phyloP scores from a whole-genome alignment of 2,797 vertebrate genomes.

The Sylvilagus floridanus region DNA sequence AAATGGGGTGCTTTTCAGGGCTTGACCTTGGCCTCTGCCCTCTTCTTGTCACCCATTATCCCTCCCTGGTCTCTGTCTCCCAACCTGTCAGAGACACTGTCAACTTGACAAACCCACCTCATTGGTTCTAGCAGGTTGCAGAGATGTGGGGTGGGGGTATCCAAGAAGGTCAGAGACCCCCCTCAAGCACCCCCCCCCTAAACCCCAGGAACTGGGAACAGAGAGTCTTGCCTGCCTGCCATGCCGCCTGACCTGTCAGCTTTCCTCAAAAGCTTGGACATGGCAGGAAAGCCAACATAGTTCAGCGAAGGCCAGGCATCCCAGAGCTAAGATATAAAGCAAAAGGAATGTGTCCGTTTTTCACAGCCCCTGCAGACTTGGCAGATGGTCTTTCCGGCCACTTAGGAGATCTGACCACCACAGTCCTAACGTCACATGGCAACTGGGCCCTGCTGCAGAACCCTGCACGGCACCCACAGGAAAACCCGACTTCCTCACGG shows the following conservation, averaged over 20 bases:
- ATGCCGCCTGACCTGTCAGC: not conserved
- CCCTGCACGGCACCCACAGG: not conserved
- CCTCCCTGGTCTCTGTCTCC: slow-evolving; percentile 19
- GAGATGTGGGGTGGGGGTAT: not conserved
- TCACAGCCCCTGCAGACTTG: not conserved
- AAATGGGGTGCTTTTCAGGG: not conserved
- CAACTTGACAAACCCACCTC: not conserved
- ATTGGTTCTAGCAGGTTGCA: not conserved
- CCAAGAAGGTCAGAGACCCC: not conserved
- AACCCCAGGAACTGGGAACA: not conserved
- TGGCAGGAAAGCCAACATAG: not conserved
- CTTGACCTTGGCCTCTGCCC: not conserved
- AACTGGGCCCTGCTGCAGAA: too few species aligned
- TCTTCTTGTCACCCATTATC: not conserved
- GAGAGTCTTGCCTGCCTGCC: not conserved
- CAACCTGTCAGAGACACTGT: not conserved
- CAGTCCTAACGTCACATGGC: fast-evolving
- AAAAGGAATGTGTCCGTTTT: not conserved
- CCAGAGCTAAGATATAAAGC: slow-evolving; percentile 29
- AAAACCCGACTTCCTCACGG: not conserved
- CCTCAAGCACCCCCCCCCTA: not conserved
- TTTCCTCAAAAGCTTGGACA: not conserved
- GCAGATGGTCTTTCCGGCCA: not conserved
- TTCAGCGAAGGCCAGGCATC: not conserved
- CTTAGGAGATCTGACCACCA: not conserved